Conservation (phyloP, 2,888 invertebrate genomes). For the Phaonia tiefii region DNA sequence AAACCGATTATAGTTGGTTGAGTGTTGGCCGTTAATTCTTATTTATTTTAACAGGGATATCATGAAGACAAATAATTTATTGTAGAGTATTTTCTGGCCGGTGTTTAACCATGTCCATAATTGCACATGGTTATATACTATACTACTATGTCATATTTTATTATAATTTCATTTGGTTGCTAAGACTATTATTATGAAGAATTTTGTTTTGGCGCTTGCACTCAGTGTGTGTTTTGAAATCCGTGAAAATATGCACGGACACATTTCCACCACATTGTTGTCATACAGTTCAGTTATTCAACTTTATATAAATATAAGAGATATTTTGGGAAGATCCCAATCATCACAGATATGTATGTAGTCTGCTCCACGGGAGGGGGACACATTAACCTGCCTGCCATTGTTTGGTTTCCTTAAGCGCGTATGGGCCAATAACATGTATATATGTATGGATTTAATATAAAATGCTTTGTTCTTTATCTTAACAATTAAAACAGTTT, state of each 20-base stretch:
- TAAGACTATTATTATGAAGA: neutral
- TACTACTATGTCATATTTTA: neutral
- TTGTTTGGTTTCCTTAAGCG: neutral
- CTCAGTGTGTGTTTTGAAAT: neutral
- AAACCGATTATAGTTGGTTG: neutral
- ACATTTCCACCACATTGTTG: neutral
- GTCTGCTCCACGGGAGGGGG: neutral
- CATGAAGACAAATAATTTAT: no score
- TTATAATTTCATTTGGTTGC: conserved; percentile 19
- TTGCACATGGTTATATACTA: no score
- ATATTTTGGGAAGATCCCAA: conserved; percentile 26
- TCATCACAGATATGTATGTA: no score
- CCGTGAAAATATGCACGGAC: neutral
- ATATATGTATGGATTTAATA: neutral
- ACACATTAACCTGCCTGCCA: neutral
- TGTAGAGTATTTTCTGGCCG: conserved; percentile 5
- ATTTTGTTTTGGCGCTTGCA: neutral
- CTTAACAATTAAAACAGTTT: neutral
- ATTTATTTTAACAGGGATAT: no score
- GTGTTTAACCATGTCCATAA: neutral
- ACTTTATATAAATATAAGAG: neutral
- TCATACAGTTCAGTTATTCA: conserved; percentile 17
- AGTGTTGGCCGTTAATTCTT: conserved; percentile 11
- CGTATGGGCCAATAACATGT: neutral
- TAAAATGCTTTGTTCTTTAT: conserved; percentile 10